Evolutionary conservation across 2,888 invertebrate genomes (phyloP), one percentile per base, ranked within the genome.

Genomic region (Myopa testacea): DNA sequence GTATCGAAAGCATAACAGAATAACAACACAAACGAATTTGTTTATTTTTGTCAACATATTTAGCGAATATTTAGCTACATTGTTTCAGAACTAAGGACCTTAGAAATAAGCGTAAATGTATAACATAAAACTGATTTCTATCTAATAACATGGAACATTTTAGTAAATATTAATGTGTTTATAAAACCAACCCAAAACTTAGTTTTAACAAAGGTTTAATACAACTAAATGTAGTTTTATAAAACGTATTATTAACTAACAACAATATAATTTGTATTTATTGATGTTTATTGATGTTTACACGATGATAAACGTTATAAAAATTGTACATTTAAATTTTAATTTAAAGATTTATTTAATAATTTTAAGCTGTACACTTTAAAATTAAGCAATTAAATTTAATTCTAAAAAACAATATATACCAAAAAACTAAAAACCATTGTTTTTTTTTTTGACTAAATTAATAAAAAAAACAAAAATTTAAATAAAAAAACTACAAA

Each of bases 401-500:
- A 65, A 38, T 65, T 65, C 7, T 38, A 38, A 65, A 5, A 34
- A 38, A 38, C 8, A 65, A 26, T 26, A 55, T 8, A 26, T 63
- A 19, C 12, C 10, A 45, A 62, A 26, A 12, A 70, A 70, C 37
- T 6, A 70, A 4, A 70, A 37, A 19, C 4, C 40, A 63, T 4
- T 73, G 73, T 73, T 62, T 62, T 62, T 38, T 34, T 62, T 62
- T 73, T 63, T 38, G 5, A 62, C 16, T 26, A n/a, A 62, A 19
- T 62, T 16, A 38, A 62, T 14, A 10, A 63, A 62, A 62, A 60
- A 62, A 73, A 73, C 38, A 45, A 45, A 62, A 73, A 62, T 73
- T 73, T 73, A 40, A 73, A 73, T 73, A 73, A 73, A 73, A 73
- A 58, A 62, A 19, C 7, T 5, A 55, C 50, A 38, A 55, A 38